These are phyloP conservation scores for Teleogryllus oceanicus DNA, from an alignment of 2,888 invertebrate species.

Conservation along the genomic window DNA sequence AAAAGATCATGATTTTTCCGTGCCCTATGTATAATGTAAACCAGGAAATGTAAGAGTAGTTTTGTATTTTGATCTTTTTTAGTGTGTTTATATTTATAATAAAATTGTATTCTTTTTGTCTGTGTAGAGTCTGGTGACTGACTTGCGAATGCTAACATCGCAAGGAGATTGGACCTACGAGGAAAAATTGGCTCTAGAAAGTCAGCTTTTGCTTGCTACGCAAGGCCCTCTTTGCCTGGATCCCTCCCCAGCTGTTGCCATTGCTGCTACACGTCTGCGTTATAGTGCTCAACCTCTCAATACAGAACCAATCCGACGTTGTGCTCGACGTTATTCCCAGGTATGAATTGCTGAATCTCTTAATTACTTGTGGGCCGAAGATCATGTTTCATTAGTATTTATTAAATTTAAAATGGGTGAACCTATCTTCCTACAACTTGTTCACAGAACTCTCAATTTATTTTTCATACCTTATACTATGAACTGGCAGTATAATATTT, in stretches of 20 bases:
- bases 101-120: slow-evolving; percentile 31
- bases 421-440: no score
- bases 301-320: slow-evolving; percentile 68
- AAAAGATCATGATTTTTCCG: no score
- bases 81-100: no score
- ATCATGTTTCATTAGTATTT: no score
- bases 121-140: slow-evolving; percentile 60
- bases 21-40: no score
- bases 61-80: no score
- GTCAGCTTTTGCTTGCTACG: slow-evolving; percentile 79
- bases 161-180: slow-evolving; percentile 65
- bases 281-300: slow-evolving; percentile 70
- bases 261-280: slow-evolving; percentile 71
- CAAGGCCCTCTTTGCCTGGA: slow-evolving; percentile 85
- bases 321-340: slow-evolving; percentile 76
- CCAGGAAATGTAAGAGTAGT: not conserved
- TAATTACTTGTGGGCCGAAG: no score
- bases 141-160: slow-evolving; percentile 59
- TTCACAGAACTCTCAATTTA: no score
- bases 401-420: no score
- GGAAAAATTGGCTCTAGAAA: slow-evolving; percentile 74
- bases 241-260: slow-evolving; percentile 77
- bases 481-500: no score
- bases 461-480: no score
- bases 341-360: slow-evolving; percentile 45